Base-by-base conservation (phyloP, 2,797 vertebrate genomes). In the Lemur catta region DNA sequence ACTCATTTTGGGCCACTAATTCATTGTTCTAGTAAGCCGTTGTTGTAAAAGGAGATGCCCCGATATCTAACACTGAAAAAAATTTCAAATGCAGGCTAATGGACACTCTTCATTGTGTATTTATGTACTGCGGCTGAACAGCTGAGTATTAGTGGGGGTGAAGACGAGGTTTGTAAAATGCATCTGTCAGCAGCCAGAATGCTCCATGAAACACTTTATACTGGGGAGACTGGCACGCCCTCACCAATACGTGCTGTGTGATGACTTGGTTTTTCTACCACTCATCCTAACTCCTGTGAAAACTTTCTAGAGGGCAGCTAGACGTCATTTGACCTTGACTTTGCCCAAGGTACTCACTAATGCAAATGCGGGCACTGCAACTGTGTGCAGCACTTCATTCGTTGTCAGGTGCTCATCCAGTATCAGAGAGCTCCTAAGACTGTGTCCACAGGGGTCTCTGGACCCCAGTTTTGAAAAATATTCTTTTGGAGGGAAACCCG, bases 131-230 rank as follows among this genome's bases (percentile, higher is more conserved):
- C n/a, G 74, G 15, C 0, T 12, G 20, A 79, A 33, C 35, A 65
- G 2, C 2, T 50, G 72, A 67, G 33, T 4, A 14, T 22, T n/a
- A 59, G 22, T 18, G 0, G 43, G 5, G 48, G 41, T 81, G 52
- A 52, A 61, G 76, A 15, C 1, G 18, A 63, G 18, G 22, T 28
- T 15, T 50, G 11, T 18, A 2, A 2, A 48, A 30, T 7, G 12
- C 15, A 2, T 50, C 82, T 50, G 46, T 50, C 46, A 41, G 82
- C 43, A 30, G 11, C 38, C 89, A 8, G 76, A 48, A 35, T 4
- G 1, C 0, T n/a, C 81, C 22, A 2, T 7, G 6, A 2, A 28
- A 35, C 7, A 0, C 11, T 50, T 59, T 43, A 14, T 0, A 4
- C 55, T 1, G n/a, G 38, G 52, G 65, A 41, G 69, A 18, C 3